Evolutionary conservation across 1,140 invertebrate species (phyloP).

Genomic region (Brachionus rubens): DNA sequence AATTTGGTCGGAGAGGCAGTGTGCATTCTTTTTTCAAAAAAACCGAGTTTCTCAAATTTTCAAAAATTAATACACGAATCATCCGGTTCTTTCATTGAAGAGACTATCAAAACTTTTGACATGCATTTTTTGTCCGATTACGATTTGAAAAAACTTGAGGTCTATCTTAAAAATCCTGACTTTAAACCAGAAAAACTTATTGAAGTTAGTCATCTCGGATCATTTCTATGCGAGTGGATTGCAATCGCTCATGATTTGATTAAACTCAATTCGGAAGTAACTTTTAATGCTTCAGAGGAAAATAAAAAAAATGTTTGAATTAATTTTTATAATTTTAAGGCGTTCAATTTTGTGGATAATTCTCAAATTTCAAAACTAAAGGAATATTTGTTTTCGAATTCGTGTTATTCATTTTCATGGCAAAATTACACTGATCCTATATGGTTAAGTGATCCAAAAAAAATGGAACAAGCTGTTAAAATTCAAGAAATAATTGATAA

Average conservation of each 20-base stretch:
- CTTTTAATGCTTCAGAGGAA: background rate
- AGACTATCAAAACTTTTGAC: background rate
- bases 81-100: background rate
- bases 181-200: constrained; percentile 11
- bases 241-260: background rate
- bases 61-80: background rate
- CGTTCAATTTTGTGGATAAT: background rate
- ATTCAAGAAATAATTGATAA: background rate
- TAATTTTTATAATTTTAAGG: background rate
- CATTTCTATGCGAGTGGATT: constrained; percentile 29
- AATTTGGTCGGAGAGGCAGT: constrained; percentile 4
- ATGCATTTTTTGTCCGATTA: background rate
- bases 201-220: background rate
- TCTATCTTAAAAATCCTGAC: background rate
- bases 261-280: constrained; percentile 6
- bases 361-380: background rate
- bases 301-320: background rate
- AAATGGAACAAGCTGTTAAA: constrained; percentile 3
- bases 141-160: constrained; percentile 2
- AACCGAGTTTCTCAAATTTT: constrained; percentile 30
- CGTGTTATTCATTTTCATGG: constrained; percentile 26
- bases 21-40: background rate
- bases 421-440: constrained; percentile 10
- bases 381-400: background rate
- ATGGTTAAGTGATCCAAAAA: background rate